Percentiles rank a stretch among this genome's conserved stretches.
These are phyloP conservation scores for Synchiropus splendidus DNA, from an alignment of 2,113 vertebrate genomes.

Conservation along the genomic window DNA sequence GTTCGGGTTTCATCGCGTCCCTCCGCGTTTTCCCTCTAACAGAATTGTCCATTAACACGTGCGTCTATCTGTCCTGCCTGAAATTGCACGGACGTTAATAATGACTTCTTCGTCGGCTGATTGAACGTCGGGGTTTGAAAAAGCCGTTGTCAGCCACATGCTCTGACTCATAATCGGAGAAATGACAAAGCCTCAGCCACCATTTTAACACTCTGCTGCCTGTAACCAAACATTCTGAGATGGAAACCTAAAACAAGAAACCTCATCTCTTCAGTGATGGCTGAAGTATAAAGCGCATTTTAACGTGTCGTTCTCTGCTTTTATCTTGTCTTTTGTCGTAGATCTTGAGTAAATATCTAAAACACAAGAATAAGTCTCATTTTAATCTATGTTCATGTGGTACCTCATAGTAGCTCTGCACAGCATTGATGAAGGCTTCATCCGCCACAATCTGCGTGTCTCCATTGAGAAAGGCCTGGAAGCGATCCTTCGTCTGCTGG, in stretches of 20 bases:
- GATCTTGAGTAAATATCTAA: no score
- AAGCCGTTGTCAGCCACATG: constrained; percentile 47
- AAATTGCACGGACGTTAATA: constrained; percentile 13
- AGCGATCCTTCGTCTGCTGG: constrained; percentile 94
- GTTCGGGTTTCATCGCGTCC: constrained; percentile 5
- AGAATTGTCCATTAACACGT: constrained; percentile 14
- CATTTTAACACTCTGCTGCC: constrained; percentile 43
- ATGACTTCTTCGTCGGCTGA: constrained; percentile 37
- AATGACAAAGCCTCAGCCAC: constrained; percentile 45
- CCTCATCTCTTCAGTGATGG: not conserved
- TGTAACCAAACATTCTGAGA: constrained; percentile 33
- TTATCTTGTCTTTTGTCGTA: no score
- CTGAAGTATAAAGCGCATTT: no score
- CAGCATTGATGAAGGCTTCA: constrained; percentile 98
- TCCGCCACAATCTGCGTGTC: constrained; percentile 98
- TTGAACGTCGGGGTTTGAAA: constrained; percentile 34
- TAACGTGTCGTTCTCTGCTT: no score
- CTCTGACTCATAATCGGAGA: constrained; percentile 57
- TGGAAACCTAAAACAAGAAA: constrained; percentile 7
- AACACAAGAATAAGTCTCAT: no score
- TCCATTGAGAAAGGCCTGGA: constrained; percentile 97
- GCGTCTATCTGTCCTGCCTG: constrained; percentile 1
- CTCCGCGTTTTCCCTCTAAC: constrained; percentile 5
- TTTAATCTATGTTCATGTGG: constrained; percentile 5
- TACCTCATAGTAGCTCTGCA: constrained; percentile 98